phyloP scores from a whole-genome alignment of 2,113 vertebrate species.

The Pollimyrus isidori region DNA sequence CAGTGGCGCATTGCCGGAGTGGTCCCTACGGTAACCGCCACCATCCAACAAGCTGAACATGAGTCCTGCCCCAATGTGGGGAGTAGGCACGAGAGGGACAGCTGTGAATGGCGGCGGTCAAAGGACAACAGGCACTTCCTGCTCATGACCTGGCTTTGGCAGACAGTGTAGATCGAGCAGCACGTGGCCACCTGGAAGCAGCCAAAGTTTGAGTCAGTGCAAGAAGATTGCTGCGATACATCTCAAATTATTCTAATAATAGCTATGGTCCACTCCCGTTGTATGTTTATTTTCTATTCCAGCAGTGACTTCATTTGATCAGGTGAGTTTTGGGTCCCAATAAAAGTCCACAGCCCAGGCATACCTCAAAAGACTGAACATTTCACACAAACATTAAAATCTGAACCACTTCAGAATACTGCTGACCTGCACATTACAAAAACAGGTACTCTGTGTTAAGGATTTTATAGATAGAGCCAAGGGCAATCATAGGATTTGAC shows the following conservation, averaged over 20 bases:
- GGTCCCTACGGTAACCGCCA: neutral
- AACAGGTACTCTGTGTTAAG: neutral
- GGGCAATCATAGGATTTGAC: neutral
- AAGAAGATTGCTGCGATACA: neutral
- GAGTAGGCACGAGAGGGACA: neutral
- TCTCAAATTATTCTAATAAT: neutral
- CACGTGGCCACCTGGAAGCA: neutral
- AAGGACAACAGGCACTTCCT: constrained; percentile 46
- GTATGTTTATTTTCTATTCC: neutral
- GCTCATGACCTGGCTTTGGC: constrained; percentile 38
- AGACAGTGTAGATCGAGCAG: constrained; percentile 16
- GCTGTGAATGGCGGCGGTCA: constrained; percentile 38
- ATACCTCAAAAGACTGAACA: neutral
- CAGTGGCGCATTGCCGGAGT: neutral
- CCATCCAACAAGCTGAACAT: neutral
- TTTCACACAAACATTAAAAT: neutral
- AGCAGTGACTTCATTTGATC: neutral
- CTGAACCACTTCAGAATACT: neutral
- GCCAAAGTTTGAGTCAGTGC: neutral
- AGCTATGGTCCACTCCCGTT: neutral
- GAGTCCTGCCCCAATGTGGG: neutral
- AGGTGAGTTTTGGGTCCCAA: neutral
- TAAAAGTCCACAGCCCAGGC: neutral
- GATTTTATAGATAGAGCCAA: neutral
- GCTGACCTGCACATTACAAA: neutral